A percentile compares a stretch with the other conserved stretches of the same genome.
These are phyloP conservation scores for Drosophila dunni DNA, from an alignment of 1,140 invertebrate genomes.

Conservation along the genomic window DNA sequence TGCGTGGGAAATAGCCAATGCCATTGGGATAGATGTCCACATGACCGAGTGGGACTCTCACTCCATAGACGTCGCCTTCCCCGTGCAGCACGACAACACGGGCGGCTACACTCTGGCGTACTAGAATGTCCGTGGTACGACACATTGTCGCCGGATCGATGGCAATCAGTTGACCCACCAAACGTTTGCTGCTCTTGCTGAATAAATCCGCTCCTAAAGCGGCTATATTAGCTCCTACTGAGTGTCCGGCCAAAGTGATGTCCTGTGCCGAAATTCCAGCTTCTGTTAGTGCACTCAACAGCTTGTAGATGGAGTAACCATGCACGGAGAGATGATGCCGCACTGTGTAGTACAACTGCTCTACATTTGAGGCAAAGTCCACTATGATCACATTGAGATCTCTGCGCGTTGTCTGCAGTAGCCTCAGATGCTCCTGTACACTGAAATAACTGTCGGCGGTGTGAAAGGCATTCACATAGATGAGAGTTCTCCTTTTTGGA, in stretches of 20 bases:
- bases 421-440: constrained; percentile 70
- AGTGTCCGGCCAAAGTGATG: constrained; percentile 76
- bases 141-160: constrained; percentile 82
- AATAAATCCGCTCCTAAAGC: constrained; percentile 69
- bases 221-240: constrained; percentile 77
- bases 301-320: constrained; percentile 71
- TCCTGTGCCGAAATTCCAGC: constrained; percentile 56
- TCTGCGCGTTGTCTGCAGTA: constrained; percentile 64
- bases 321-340: constrained; percentile 71
- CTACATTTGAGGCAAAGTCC: constrained; percentile 73
- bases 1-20: constrained; percentile 72
- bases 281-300: constrained; percentile 51
- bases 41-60: constrained; percentile 68
- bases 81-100: constrained; percentile 74
- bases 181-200: constrained; percentile 51
- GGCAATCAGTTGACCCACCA: constrained; percentile 68
- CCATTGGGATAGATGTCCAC: constrained; percentile 81
- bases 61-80: constrained; percentile 74
- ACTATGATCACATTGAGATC: constrained; percentile 76
- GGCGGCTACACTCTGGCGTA: constrained; percentile 49
- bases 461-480: constrained; percentile 78
- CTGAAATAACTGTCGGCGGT: constrained; percentile 74
- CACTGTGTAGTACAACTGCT: constrained; percentile 74
- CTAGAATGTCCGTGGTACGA: constrained; percentile 66
- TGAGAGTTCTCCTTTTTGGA: constrained; percentile 65